These are phyloP conservation scores for Crocuta crocuta DNA, from an alignment of 2,113 vertebrate species.

Conservation along the genomic window DNA sequence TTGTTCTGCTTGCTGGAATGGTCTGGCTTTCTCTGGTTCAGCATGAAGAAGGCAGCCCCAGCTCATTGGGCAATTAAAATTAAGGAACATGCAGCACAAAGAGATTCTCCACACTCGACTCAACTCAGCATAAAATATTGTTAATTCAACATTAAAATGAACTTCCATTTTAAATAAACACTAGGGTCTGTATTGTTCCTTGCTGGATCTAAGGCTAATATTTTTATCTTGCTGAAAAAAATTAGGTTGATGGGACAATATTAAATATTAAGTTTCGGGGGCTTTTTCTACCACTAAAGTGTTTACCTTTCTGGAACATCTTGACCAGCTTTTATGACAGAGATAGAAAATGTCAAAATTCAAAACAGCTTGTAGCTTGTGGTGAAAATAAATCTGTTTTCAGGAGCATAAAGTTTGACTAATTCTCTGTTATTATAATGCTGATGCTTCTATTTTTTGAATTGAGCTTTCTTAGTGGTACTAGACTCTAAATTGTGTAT, in stretches of 20 bases:
- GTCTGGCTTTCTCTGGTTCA: conserved; percentile 73
- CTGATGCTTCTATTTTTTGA: background rate
- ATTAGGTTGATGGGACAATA: background rate
- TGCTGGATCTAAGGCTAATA: background rate
- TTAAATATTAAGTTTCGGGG: background rate
- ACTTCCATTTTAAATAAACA: conserved; percentile 20
- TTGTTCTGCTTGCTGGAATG: conserved; percentile 67
- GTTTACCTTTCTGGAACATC: background rate
- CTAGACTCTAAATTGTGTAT: background rate
- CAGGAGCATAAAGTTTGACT: background rate
- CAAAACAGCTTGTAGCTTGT: background rate
- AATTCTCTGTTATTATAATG: background rate
- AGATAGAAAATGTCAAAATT: conserved; percentile 20
- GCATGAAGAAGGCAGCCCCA: conserved; percentile 50
- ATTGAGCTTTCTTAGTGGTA: background rate
- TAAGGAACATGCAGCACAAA: conserved; percentile 78
- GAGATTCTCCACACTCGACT: conserved; percentile 60
- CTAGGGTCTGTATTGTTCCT: conserved; percentile 28
- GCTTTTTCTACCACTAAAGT: background rate
- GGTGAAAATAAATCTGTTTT: background rate
- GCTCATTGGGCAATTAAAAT: conserved; percentile 82
- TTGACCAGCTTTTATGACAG: background rate
- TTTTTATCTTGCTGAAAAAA: conserved; percentile 6
- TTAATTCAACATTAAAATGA: conserved; percentile 73
- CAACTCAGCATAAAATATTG: conserved; percentile 77